phyloP scores from a whole-genome alignment of 1,140 invertebrate species.

The Pogonognathellus flavescens region DNA sequence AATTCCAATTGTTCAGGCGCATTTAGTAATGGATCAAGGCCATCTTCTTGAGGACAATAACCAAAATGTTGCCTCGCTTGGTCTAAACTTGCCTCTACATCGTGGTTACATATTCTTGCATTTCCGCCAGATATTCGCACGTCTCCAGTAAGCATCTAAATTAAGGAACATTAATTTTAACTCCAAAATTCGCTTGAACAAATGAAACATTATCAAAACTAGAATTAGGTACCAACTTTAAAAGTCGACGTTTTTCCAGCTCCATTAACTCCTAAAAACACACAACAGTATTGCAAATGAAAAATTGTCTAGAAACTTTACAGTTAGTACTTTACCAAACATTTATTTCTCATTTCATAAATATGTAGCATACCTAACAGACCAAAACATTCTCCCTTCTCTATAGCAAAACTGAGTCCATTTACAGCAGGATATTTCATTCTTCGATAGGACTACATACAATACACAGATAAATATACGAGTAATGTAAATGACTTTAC shows the following conservation, averaged over 20 bases:
- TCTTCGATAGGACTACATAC: conserved; percentile 63
- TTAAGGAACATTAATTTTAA: not conserved
- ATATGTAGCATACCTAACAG: conserved; percentile 57
- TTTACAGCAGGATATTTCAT: conserved; percentile 76
- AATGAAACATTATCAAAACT: too few relatives aligned
- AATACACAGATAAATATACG: not conserved
- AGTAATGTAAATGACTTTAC: not conserved
- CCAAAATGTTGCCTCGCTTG: conserved; percentile 70
- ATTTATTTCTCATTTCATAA: not conserved
- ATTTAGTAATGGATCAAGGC: conserved; percentile 79
- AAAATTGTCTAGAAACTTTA: too few relatives aligned
- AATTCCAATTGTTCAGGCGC: conserved; percentile 59
- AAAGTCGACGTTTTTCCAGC: conserved; percentile 94
- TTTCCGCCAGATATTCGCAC: conserved; percentile 74
- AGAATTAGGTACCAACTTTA: conserved; percentile 71
- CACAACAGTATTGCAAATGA: too few relatives aligned
- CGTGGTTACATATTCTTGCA: conserved; percentile 70
- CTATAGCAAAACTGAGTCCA: conserved; percentile 79
- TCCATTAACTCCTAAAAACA: conserved; percentile 75
- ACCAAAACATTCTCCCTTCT: conserved; percentile 87
- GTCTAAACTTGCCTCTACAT: conserved; percentile 66
- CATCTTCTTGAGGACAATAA: conserved; percentile 89
- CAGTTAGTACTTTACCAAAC: too few relatives aligned
- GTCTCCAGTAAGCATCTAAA: conserved; percentile 80
- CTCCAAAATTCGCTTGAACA: too few relatives aligned